These are phyloP conservation scores for Manis javanica DNA, from an alignment of 2,797 vertebrate genomes.

Conservation along the genomic window DNA sequence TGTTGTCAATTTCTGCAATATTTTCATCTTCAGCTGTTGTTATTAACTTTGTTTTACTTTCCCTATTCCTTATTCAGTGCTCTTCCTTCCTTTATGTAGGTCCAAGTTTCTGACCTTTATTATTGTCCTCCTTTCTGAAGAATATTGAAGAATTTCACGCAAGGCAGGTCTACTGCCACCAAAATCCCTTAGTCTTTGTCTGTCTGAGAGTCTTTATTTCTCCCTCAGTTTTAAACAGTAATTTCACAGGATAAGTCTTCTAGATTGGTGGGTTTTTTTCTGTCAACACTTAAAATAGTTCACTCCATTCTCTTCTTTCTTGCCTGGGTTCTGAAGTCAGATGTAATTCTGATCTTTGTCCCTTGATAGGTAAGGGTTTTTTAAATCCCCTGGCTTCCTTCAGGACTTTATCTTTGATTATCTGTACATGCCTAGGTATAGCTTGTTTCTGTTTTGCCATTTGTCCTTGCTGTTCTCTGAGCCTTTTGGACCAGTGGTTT, in stretches of 20 bases:
- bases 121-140: background rate
- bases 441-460: background rate
- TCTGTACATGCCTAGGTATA: background rate
- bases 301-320: background rate
- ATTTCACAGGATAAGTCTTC: background rate
- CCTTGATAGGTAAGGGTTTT: background rate
- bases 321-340: background rate
- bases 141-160: too few relatives aligned
- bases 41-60: background rate
- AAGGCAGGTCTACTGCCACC: background rate
- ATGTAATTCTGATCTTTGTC: background rate
- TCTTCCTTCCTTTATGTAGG: background rate
- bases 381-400: background rate
- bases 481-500: background rate
- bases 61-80: background rate
- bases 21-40: background rate
- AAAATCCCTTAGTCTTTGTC: background rate
- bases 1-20: background rate
- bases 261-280: background rate
- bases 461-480: background rate
- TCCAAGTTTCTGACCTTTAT: background rate
- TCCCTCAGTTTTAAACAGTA: background rate
- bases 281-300: background rate
- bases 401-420: background rate
- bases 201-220: background rate